Evolutionary conservation across 2,888 invertebrate species (phyloP), one percentile per base, ranked within the genome.

Genomic region (Cerastoderma edule): DNA sequence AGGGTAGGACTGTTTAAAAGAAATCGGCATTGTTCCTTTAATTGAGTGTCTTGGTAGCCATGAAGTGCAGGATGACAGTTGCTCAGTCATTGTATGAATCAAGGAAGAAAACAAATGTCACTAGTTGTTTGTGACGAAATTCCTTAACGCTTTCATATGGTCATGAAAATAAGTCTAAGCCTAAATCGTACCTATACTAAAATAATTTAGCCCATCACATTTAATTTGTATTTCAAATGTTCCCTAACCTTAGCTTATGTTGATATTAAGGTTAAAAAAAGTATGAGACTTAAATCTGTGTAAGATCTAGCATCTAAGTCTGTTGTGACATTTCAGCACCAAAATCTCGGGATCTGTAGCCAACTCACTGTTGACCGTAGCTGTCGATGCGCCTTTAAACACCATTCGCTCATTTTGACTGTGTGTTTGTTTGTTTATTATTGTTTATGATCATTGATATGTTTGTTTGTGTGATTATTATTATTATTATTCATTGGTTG

Each of bases 51-150:
- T 50, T 16, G 64, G 67, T 10, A 66, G 32, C 69, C 69, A 74
- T 0, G 63, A 46, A 10, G 72, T 35, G 24, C 60, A 60, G 16
- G 39, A 16, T 28, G 27, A 24, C 50, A 75, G 19, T 16, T 71
- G 63, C 27, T 71, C 10, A 4, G 72, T 33, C 77, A 72, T 68
- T 63, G 72, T 72, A 22, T 65, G 44, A 39, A 77, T 72, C 65
- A 66, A 69, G 0, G 67, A 63, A 22, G 71, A 44, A 64, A 63
- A n/a, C n/a, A 75, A 3, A 75, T 67, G 13, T 63, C 64, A 56
- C 71, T 71, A 0, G 44, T 35, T 10, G 72, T 28, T 28, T 75
- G 75, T 33, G 63, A 63, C 0, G 75, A 71, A n/a, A 63, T 35
- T 19, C 64, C 54, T 44, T 63, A 75, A 2, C 75, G 50, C 35